Evolutionary conservation across 2,888 invertebrate species (phyloP), one percentile per base, ranked within the genome.

Genomic region (Teinopalpus imperialis): DNA sequence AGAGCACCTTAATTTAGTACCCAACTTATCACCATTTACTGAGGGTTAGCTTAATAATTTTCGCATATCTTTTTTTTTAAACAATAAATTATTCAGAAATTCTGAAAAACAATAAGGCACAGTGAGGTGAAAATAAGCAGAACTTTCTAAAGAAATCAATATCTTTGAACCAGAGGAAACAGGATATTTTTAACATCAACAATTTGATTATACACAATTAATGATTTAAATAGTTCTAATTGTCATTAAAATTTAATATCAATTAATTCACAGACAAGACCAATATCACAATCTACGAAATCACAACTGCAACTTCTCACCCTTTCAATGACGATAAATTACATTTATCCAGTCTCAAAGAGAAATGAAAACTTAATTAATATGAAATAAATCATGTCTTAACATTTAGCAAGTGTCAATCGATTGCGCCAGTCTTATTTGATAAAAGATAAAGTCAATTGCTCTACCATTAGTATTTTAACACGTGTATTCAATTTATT

Each of bases 251-350:
- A 14, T 21, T 43, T 43, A 43, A 35, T 43, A 43, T 43, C 42
- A 27, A 31, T 37, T 18, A 31, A 26, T 18, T 37, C 43, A 44
- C 31, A 14, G 31, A 44, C 37, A 37, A 43, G 44, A 44, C 37
- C 31, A 44, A 44, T 44, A 44, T 44, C 37, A 44, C 44, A 44
- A 35, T 43, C 27, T 35, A 43, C 27, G 21, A 35, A 43, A 43
- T 43, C 35, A 43, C 35, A 43, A 35, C 43, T 14, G 34, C 20
- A 21, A 35, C 13, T 21, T 35, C 7, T 29, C n/a, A 18, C 21
- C 8, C 12, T 29, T 30, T 35, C 5, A 29, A 29, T 35, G 21
- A 39, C 2, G 13, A 35, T 35, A 35, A 43, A 43, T 43, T 9
- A 24, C 18, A 42, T 42, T 42, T 42, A 42, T 34, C 27, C 26